Base-by-base conservation (phyloP, 2,888 invertebrate genomes). In the Thymelicus lineola region DNA sequence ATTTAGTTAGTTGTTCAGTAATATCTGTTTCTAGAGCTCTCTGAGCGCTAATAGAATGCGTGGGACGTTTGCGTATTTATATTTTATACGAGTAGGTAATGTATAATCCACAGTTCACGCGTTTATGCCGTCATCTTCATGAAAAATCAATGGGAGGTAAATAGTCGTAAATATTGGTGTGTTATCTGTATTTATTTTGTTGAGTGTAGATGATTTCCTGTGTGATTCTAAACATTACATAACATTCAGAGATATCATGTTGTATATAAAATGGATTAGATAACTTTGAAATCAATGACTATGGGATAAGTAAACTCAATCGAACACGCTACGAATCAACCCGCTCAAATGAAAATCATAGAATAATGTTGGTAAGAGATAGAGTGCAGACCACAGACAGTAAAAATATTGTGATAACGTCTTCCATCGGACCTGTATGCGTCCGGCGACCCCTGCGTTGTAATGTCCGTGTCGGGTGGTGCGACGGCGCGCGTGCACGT, bases 361-460 rank as follows among this genome's bases (percentile, higher is more conserved):
- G 9, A 20, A 5, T 15, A 4, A 50, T 20, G 12, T 12, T 20
- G 9, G 10, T 20, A 10, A 9, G 7, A 12, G 15, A 48, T n/a
- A 15, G 15, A 57, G 59, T 53, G 59, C 38, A 60, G 57, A 6
- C 17, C 53, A 57, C 36, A 60, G 48, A 67, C 17, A 48, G 7
- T 57, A n/a, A 69, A 62, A 46, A 62, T 62, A 14, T 61, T 42
- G 15, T 45, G 62, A 6, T n/a, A 38, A 42, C 50, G 20, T 66
- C 42, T 20, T 70, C 48, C 46, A 50, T 6, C 73, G 77, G 82
- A 96, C 96, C 95, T 97, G 97, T 82, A 98, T 95, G 75, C 97
- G 95, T 65, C 98, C 98, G 74, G 97, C 97, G 71, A 98, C 96
- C 86, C 96, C 95, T 57, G 95, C 94, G 85, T 95, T 96, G 76